Base-by-base conservation (phyloP, 1,140 invertebrate genomes). In the Pseudomyrmex sp. region DNA sequence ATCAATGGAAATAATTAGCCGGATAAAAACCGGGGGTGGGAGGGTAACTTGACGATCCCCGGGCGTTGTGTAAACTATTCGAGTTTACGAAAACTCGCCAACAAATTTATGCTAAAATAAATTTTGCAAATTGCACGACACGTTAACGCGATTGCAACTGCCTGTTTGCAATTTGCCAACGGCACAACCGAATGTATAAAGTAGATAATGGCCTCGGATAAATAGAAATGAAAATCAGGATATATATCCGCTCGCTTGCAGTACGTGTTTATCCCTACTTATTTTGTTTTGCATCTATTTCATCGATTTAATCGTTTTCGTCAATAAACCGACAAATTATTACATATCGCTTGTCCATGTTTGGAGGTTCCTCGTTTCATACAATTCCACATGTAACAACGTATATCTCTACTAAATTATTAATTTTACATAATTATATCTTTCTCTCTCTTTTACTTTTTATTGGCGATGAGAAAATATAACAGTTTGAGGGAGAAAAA, bases 1-100 rank as follows among this genome's bases (percentile, higher is more conserved):
- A 70, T 80, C 66, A 80, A 80, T 80, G 66, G 66, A 80, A 80
- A 80, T 80, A 80, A 80, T 80, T 80, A 80, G 66, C 56, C 54
- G 76, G 76, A 61, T 80, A 80, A 80, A 80, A 80, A 80, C 76
- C 4, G 35, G 35, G 35, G 5, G 35, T 0, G 3, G 26, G 26
- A 5, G 35, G 66, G 54, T 18, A 80, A 80, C 76, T 80, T 70
- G 76, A 80, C 44, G 44, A 68, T 59, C 20, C 66, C 35, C 15
- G 35, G 5, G 15, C 54, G 44, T 61, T 80, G 65, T 59, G 65
- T 70, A 70, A 80, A 80, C 66, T 69, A 23, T 7, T 18, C 20
- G n/a, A 54, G 44, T 59, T 80, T 48, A 48, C 76, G 54, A 80
- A 70, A 70, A 80, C 54, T 80, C 65, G 52, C 56, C 65, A 18